Base-by-base conservation (phyloP, 2,888 invertebrate species). In the Xestia sexstrigata region DNA sequence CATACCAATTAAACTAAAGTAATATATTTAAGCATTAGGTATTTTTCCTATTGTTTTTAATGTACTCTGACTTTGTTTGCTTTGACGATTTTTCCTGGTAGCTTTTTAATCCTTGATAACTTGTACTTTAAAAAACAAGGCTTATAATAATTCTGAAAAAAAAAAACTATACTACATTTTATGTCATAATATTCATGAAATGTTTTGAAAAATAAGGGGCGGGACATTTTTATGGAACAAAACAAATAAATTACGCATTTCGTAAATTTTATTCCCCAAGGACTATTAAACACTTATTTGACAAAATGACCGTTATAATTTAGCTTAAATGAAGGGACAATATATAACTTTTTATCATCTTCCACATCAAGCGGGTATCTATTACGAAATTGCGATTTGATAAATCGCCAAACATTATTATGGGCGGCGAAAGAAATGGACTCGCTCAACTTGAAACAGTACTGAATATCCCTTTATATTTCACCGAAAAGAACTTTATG, bases 371-470 rank as follows among this genome's bases (percentile, higher is more conserved):
- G 94, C 94, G 92, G 94, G 95, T 96, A 95, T 96, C 96, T 96
- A 95, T 96, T 96, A 96, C 96, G 95, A 94, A 95, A 96, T 96
- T 96, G 96, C 95, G 93, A 95, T 96, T 96, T 96, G 96, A 96
- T 95, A 96, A 96, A 96, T 96, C 94, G 93, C 94, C 94, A 93
- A 94, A 95, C 96, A 96, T 96, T 96, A 96, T 96, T 94, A 94
- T 93, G 93, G 95, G 95, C 94, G 95, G 93, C 92, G 92, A 95
- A 96, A 96, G 95, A 95, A 96, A 96, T 96, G 95, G 95, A 93
- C 93, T 92, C 93, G 92, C 94, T 95, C 92, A 94, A 93, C 90
- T 92, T 89, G 91, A 94, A 95, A 94, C 91, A 93, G 93, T 92
- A 90, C 89, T 91, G 90, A 90, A 89, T 89, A 89, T 87, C 85